These are phyloP conservation scores for Cryptotis parvus DNA, from an alignment of 2,113 vertebrate genomes.

Conservation along the genomic window DNA sequence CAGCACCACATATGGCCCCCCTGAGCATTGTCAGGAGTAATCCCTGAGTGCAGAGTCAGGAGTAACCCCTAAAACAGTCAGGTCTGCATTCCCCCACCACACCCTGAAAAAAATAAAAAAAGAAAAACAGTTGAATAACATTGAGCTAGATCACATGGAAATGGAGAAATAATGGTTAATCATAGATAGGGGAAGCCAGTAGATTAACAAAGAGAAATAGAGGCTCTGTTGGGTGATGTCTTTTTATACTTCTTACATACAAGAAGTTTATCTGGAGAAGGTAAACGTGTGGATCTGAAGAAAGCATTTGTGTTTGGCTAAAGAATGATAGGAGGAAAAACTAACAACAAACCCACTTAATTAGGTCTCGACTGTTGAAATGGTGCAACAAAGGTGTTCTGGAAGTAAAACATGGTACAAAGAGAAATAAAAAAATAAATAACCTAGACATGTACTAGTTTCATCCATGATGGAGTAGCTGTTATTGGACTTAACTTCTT, in stretches of 20 bases:
- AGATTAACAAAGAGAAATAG: constrained; percentile 17
- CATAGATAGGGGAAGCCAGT: neutral
- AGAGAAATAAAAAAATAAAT: constrained; percentile 45
- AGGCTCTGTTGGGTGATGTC: neutral
- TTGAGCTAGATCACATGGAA: neutral
- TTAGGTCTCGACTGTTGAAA: neutral
- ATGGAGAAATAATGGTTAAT: neutral
- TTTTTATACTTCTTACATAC: neutral
- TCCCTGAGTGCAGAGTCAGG: too few relatives aligned
- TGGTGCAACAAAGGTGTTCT: constrained; percentile 41
- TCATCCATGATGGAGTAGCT: constrained; percentile 47
- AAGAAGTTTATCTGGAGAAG: neutral
- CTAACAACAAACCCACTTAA: neutral
- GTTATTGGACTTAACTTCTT: constrained; percentile 72
- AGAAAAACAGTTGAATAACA: too few relatives aligned
- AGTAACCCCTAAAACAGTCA: too few relatives aligned
- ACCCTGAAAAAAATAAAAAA: neutral
- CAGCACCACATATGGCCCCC: too few relatives aligned
- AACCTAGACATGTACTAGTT: constrained; percentile 21
- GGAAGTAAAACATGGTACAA: constrained; percentile 8
- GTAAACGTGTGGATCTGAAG: neutral
- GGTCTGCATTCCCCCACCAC: too few relatives aligned
- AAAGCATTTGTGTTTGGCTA: neutral
- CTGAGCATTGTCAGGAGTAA: too few relatives aligned
- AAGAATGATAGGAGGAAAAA: neutral